Evolutionary conservation across 2,888 invertebrate species (phyloP).

Genomic region (Cremastobaeus sp.): DNA sequence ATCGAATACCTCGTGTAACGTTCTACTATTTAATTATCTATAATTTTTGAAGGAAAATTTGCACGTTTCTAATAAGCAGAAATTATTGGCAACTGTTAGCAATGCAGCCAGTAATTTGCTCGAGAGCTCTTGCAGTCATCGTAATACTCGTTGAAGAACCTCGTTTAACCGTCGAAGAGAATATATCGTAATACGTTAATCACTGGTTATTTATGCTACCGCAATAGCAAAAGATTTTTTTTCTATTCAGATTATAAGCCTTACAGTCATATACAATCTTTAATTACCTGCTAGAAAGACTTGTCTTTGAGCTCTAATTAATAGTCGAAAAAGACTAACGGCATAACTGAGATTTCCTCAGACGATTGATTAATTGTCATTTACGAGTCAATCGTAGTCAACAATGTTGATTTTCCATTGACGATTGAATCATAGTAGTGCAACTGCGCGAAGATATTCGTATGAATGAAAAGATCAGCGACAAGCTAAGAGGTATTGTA

Average conservation of each 20-base stretch:
- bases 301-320: too few relatives aligned
- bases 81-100: slow-evolving; percentile 50
- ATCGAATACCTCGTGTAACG: neutral
- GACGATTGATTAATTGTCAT: too few relatives aligned
- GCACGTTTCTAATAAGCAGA: slow-evolving; percentile 54
- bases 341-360: too few relatives aligned
- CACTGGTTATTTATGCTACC: slow-evolving; percentile 59
- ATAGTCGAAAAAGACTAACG: too few relatives aligned
- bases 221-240: slow-evolving; percentile 44
- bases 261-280: too few relatives aligned
- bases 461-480: slow-evolving; percentile 52
- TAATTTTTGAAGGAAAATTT: slow-evolving; percentile 46
- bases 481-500: slow-evolving; percentile 19
- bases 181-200: slow-evolving; percentile 60
- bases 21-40: slow-evolving; percentile 36
- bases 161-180: slow-evolving; percentile 48
- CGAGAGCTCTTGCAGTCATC: slow-evolving; percentile 50
- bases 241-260: too few relatives aligned
- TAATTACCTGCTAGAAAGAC: too few relatives aligned
- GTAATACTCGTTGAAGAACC: slow-evolving; percentile 54
- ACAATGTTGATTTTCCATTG: too few relatives aligned
- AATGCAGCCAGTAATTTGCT: slow-evolving; percentile 48
- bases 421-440: too few relatives aligned
- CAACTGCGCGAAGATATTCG: slow-evolving; percentile 34
- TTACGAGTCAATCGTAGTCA: too few relatives aligned